A percentile compares a stretch with the other conserved stretches of the same genome.
Conservation (phyloP, 2,888 invertebrate species). For the Lasioglossum oenotherae region DNA sequence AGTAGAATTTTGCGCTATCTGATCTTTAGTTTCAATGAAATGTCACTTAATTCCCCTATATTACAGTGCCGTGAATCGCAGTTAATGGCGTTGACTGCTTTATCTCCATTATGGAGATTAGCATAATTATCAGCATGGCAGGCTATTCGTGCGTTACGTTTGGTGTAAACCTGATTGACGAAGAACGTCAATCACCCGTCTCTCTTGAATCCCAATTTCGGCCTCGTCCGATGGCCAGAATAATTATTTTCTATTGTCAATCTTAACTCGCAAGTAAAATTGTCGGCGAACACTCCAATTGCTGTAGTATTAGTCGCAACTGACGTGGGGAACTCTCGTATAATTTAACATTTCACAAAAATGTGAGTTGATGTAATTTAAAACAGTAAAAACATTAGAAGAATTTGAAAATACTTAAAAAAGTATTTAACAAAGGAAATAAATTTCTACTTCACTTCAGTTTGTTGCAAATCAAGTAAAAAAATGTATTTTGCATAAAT, state of each 20-base stretch:
- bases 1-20: background rate
- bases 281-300: background rate
- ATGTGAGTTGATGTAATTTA: no score
- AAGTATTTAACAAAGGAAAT: no score
- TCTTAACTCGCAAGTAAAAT: background rate
- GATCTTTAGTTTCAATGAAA: background rate
- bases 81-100: conserved; percentile 55
- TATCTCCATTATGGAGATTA: conserved; percentile 58
- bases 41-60: conserved; percentile 20
- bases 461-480: no score
- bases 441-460: no score
- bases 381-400: no score
- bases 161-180: conserved; percentile 47
- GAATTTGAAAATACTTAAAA: no score
- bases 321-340: background rate
- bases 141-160: conserved; percentile 36
- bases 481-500: no score
- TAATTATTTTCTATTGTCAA: background rate
- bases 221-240: background rate
- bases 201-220: conserved; percentile 15
- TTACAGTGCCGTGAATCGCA: conserved; percentile 34
- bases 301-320: background rate
- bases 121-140: conserved; percentile 53
- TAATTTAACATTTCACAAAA: background rate
- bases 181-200: conserved; percentile 43